Evolutionary conservation across 2,113 vertebrate species (phyloP), one percentile per base, ranked within the genome.

Genomic region (Alligator sinensis): DNA sequence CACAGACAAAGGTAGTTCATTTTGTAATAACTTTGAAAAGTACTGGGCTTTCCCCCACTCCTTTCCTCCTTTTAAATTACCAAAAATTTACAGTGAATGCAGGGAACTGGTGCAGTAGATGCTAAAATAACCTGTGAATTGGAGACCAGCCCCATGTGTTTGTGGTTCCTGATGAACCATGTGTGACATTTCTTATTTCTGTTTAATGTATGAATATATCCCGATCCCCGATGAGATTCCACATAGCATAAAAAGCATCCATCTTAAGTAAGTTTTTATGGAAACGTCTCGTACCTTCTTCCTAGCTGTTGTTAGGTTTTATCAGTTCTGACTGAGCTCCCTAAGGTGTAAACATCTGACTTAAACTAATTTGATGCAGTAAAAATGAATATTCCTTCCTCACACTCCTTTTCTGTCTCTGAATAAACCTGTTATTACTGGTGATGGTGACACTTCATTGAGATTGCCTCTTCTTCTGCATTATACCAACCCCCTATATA

Each of bases 341-440:
- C 75, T 34, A 82, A n/a, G 47, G 70, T 93, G 62, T 84, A 94
- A 94, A 84, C 24, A 59, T n/a, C 68, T 3, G n/a, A 91, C 80
- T 90, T 54, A n/a, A 79, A 77, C 3, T 77, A 90, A 94, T 89
- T 90, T 82, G 66, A 82, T 55, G 5, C 18, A 59, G 22, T 92
- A 84, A 92, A 93, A 94, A 87, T 80, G 17, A 84, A 66, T 88
- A 91, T 91, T 95, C 38, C 24, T 89, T 91, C 77, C 24, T 82
- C 86, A 47, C 63, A 84, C 9, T 78, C 4, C 14, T 1, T 87
- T 64, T 81, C 21, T 58, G 63, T 70, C 80, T 93, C 86, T 84
- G 86, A 94, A 28, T 90, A 77, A 76, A 30, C 2, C 9, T 89
- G 2, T 82, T 79, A 21, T 77, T 77, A 80, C 15, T 6, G 62